Evolutionary conservation across 1,140 invertebrate species (phyloP), one percentile per base, ranked within the genome.

Genomic region (Calosoma granatense): DNA sequence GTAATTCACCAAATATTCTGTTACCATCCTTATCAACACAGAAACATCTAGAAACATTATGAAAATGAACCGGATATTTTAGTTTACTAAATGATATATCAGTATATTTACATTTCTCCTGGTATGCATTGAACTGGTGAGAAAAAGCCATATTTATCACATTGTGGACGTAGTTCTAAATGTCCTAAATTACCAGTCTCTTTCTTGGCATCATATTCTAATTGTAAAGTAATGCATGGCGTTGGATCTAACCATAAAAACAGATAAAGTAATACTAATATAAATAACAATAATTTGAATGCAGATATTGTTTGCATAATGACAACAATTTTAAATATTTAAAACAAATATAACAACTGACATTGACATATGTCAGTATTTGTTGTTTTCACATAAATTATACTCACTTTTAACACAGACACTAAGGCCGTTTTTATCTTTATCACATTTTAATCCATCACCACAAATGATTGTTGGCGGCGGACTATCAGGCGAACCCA

Each of bases 1-100:
- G 58, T 0, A 73, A 72, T 67, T 82, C 79, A 1, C 81, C 81
- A 62, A 82, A 84, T 54, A 82, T 75, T 60, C 80, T 70, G 19
- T 75, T 63, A 0, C 80, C 80, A 26, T 75, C 67, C 56, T 78
- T 74, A 47, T 76, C 70, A 17, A 78, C 70, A 60, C 81, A 83
- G 61, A 78, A 81, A 65, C 81, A 83, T 60, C 81, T 83, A 64
- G 15, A 76, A 73, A 41, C 61, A 12, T 30, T n/a, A 36, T 36
- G 26, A 36, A 36, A 36, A 36, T 36, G 6, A n/a, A 36, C 26
- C 26, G 26, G n/a, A 36, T 6, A 36, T 36, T 9, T 9, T 36
- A 36, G 26, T 9, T 9, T 36, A n/a, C 26, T 36, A 36, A 36
- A 36, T 36, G n/a, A 36, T 36, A 36, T 36, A 36, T n/a, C n/a